Base-by-base conservation (phyloP, 2,113 vertebrate genomes). In the Bagarius yarrelli region DNA sequence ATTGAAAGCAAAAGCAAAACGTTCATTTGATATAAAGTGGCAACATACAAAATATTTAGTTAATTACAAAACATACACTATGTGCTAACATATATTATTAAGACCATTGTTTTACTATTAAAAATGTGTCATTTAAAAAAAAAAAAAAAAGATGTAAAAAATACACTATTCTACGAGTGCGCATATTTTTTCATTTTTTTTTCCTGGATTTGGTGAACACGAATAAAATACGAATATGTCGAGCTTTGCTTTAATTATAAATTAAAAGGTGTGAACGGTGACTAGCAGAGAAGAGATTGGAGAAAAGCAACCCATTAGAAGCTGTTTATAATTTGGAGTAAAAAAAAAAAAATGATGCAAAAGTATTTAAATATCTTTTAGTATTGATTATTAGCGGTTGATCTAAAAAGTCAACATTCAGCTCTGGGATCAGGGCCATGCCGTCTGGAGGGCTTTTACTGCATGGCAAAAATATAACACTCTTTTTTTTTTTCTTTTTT, bases 11-110 rank as follows among this genome's bases (percentile, higher is more conserved):
- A 85, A 86, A 83, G 76, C 89, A 88, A 92, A 94, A 94, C 88
- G 89, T 85, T 21, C 83, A 91, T 92, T 90, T 84, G 88, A 93
- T 92, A 92, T 90, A 93, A 93, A 94, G 94, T 94, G 92, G 96
- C 96, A 95, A 95, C 94, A 95, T 91, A 94, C 91, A 91, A 88
- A 94, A 94, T 88, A 93, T 94, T 94, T 89, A 93, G 91, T 92
- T 89, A 89, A 84, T 86, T 86, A 90, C 92, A 93, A 91, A 85
- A 85, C 81, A 93, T 94, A 95, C 94, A 94, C 92, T 96, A 95
- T 95, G 94, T 92, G 94, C 93, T 95, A 96, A 93, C 95, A 95
- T 91, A 93, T 95, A 94, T 95, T 94, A 95, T 90, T 92, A 89
- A 90, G 95, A 96, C 94, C 94, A 85, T 94, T 92, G 94, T 95